A percentile compares a stretch with the other conserved stretches of the same genome.
phyloP scores from a whole-genome alignment of 2,888 invertebrate genomes.

The Nomada hirtipes region DNA sequence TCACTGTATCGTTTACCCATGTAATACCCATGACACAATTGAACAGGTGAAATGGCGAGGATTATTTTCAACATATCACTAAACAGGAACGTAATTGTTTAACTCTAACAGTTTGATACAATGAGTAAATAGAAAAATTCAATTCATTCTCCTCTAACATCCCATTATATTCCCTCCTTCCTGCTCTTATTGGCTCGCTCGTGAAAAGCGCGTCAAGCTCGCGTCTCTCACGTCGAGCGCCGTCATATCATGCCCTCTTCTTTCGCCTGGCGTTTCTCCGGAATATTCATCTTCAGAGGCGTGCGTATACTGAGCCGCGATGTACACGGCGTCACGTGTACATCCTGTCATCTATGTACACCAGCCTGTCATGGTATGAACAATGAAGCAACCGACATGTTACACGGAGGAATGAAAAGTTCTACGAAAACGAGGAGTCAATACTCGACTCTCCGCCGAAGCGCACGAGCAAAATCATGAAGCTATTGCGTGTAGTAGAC shows the following conservation, averaged over 20 bases:
- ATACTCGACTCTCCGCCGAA: slow-evolving; percentile 8
- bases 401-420: slow-evolving; percentile 4
- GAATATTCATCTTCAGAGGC: slow-evolving; percentile 58
- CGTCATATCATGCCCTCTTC: slow-evolving; percentile 48
- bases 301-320: slow-evolving; percentile 23
- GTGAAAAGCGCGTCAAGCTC: slow-evolving; percentile 48
- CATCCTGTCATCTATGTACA: slow-evolving; percentile 48
- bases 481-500: neutral
- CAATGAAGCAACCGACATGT: slow-evolving; percentile 42
- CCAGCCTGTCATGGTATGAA: slow-evolving; percentile 41
- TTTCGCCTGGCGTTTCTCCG: slow-evolving; percentile 13
- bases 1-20: too few relatives aligned
- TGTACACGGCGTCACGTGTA: slow-evolving; percentile 47
- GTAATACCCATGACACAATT: too few relatives aligned
- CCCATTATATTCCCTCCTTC: slow-evolving; percentile 13
- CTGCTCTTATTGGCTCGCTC: slow-evolving; percentile 48
- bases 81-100: neutral
- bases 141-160: slow-evolving; percentile 30
- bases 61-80: neutral
- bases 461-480: neutral
- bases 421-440: slow-evolving; percentile 33
- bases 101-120: neutral
- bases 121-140: slow-evolving; percentile 1
- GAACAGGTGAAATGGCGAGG: too few relatives aligned
- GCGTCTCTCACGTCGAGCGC: slow-evolving; percentile 45